Evolutionary conservation across 1,140 invertebrate species (phyloP).

Genomic region (Lerema accius): DNA sequence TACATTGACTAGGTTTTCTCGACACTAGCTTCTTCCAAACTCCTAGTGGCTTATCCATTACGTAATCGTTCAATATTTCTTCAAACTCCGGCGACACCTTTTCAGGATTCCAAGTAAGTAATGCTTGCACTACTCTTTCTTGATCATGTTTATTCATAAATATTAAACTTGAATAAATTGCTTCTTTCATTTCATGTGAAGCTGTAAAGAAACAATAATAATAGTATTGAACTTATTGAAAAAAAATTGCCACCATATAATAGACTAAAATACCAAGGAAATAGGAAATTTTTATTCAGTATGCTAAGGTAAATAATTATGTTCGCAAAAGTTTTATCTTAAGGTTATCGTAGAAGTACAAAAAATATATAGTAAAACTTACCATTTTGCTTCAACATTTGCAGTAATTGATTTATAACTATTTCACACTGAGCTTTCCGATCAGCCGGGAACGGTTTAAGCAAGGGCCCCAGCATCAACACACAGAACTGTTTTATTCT

Average conservation of each 20-base stretch:
- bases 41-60: constrained; percentile 57
- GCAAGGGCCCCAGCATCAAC: constrained; percentile 65
- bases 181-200: constrained; percentile 62
- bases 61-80: constrained; percentile 53
- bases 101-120: constrained; percentile 61
- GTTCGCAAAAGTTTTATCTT: too few relatives aligned
- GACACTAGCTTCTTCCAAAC: constrained; percentile 58
- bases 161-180: constrained; percentile 66
- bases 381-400: constrained; percentile 63
- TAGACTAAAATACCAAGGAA: too few relatives aligned
- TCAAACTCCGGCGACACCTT: constrained; percentile 57
- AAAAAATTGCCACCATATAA: too few relatives aligned
- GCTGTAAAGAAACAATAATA: constrained; percentile 59
- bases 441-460: constrained; percentile 67
- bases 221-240: too few relatives aligned
- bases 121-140: constrained; percentile 44
- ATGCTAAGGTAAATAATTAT: too few relatives aligned
- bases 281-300: too few relatives aligned
- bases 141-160: constrained; percentile 66
- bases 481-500: constrained; percentile 60
- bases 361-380: constrained; percentile 50
- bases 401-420: constrained; percentile 58
- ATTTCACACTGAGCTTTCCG: constrained; percentile 76
- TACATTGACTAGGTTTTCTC: constrained; percentile 34
- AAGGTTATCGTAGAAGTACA: too few relatives aligned